Conservation (phyloP, 2,888 invertebrate species). For the Pollenia griseotomentosa region DNA sequence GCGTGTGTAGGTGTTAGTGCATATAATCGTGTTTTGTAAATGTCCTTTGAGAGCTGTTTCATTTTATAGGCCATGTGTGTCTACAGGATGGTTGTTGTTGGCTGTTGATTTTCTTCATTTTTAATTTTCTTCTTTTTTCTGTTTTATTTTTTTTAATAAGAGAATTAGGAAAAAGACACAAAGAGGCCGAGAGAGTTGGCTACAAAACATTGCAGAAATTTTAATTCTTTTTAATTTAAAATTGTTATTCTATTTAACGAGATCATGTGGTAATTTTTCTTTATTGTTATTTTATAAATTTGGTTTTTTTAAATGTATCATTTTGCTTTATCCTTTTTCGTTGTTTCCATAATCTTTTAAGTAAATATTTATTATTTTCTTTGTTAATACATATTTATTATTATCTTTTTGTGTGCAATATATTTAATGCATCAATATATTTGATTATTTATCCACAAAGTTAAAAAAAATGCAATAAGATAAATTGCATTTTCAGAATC, state of each 20-base stretch:
- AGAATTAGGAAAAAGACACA: slow-evolving; percentile 5
- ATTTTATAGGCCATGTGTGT: slow-evolving; percentile 58
- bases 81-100: slow-evolving; percentile 24
- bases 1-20: not conserved
- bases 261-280: slow-evolving; percentile 60
- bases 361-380: slow-evolving; percentile 30
- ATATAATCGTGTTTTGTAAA: not conserved
- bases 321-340: not conserved
- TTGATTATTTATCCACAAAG: slow-evolving; percentile 48
- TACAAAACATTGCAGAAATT: slow-evolving; percentile 2
- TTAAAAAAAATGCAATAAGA: slow-evolving; percentile 67
- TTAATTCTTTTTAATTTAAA: slow-evolving; percentile 34
- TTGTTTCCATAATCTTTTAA: slow-evolving; percentile 1
- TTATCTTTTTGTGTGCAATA: slow-evolving; percentile 25
- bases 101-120: slow-evolving; percentile 30
- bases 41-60: slow-evolving; percentile 54
- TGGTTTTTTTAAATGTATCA: slow-evolving; percentile 1
- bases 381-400: slow-evolving; percentile 24
- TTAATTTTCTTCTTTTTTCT: slow-evolving; percentile 20
- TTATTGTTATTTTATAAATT: slow-evolving; percentile 46
- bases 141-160: slow-evolving; percentile 4
- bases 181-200: too few relatives aligned
- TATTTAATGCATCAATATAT: slow-evolving; percentile 42
- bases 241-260: slow-evolving; percentile 45
- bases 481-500: slow-evolving; percentile 69